Base-by-base conservation (phyloP, 37 sponge, comb jelly and placozoan genomes). In the Geodia barretti region DNA sequence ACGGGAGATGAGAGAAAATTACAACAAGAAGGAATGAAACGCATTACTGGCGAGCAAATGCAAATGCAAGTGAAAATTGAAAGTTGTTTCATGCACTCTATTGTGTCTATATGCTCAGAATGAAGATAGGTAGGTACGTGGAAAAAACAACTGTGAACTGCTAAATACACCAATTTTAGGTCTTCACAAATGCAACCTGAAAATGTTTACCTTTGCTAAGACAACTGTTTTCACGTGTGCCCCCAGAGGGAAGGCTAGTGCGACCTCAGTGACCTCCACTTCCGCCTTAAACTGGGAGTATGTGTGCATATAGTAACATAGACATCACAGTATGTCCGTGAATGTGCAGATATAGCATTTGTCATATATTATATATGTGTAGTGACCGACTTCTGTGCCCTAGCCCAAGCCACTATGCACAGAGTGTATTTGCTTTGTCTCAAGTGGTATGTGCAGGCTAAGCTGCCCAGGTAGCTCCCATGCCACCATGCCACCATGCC, bases 191-290 rank as follows among this genome's bases (percentile, higher is more conserved):
- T 23, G 29, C 23, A 32, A 28, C 30, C 33, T 31, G 36, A n/a
- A n/a, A n/a, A n/a, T n/a, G 34, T 38, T 26, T 63, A 83, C 83
- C 76, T 74, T 83, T 47, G 83, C 41, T 4, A 83, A 74, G 23
- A 41, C 9, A 30, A 67, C 11, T 0, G 39, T n/a, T 35, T 32
- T 60, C 5, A 80, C 21, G 26, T 80, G 85, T 31, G 47, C 39
- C 1, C 80, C 76, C 0, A 89, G 70, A 30, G 90, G 90, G 33
- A 89, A 84, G 0, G 84, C 90, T 23, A 89, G 75, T 20, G 90
- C 90, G 41, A 89, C 66, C 63, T 89, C 90, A 58, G 90, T 89
- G 35, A 54, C 62, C 9, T 65, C 70, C 11, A 89, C 84, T 74
- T 68, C 90, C 34, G 72, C 73, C 47, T 89, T 89, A 62, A 58